Evolutionary conservation across 2,888 invertebrate species (phyloP), one percentile per base, ranked within the genome.

Genomic region (Sesia bembeciformis): DNA sequence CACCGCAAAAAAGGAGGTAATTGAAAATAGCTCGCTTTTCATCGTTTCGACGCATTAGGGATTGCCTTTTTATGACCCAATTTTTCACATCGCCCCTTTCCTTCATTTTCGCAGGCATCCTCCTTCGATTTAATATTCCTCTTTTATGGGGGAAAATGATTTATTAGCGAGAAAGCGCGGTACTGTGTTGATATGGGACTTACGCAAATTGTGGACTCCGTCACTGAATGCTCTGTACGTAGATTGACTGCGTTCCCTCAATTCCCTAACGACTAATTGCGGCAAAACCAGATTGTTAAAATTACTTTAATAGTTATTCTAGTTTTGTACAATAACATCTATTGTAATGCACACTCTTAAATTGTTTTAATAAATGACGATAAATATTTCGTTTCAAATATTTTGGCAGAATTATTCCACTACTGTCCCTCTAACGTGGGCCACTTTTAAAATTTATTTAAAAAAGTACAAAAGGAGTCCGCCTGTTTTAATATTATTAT

Each of bases 11-110:
- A 50, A 50, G 23, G 50, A 50, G 50, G 50, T 81, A 79, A 82
- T 82, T 81, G 79, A 79, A 81, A 81, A 75, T 66, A 70, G 68
- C 72, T 71, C 69, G 67, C 70, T 72, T 74, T 73, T 79, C 77
- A 79, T 76, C 74, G 73, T 71, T 73, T 71, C 67, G 62, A 64
- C 71, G 75, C 76, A 76, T 72, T 67, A 71, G 64, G 74, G 75
- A 79, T 81, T 76, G 78, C 77, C 74, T 76, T 78, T 83, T 84
- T 83, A 83, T 75, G 76, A 69, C 72, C 77, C 79, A 81, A 82
- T 83, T 85, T 82, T 83, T 84, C 81, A 78, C 78, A 67, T 68
- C 68, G 64, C 73, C 72, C 53, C 53, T 53, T 74, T 64, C 71
- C 66, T 74, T 76, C 76, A 73, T 77, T 80, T 74, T 73, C 68